Percentiles rank a stretch among this genome's conserved stretches.
Conservation (phyloP, 2,797 vertebrate species). For the Gymnoscopelus microlampas region DNA sequence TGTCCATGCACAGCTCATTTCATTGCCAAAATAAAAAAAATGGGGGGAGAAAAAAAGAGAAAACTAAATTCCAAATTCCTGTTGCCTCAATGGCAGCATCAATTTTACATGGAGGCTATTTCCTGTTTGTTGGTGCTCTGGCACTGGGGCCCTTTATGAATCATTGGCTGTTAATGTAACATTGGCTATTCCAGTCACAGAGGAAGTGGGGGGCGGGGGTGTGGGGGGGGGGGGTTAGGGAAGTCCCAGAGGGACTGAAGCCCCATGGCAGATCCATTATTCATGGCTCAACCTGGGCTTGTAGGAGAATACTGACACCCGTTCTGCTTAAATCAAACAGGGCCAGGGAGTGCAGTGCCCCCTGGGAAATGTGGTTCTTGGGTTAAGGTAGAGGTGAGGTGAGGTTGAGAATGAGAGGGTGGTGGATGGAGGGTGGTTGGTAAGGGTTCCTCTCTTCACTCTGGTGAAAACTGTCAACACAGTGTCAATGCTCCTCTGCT, state of each 20-base stretch:
- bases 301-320: constrained; percentile 80
- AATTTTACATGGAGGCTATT: constrained; percentile 51
- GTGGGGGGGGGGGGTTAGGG: constrained; percentile 64
- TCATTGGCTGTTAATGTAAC: constrained; percentile 83
- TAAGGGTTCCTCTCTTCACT: constrained; percentile 37
- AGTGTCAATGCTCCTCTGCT: not conserved
- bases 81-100: constrained; percentile 17
- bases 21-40: not conserved
- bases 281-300: constrained; percentile 83
- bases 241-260: constrained; percentile 72
- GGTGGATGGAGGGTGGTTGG: not conserved
- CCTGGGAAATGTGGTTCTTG: constrained; percentile 62
- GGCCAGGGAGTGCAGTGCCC: constrained; percentile 72
- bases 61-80: not conserved
- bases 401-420: constrained; percentile 15
- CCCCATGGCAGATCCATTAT: constrained; percentile 83
- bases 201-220: constrained; percentile 42
- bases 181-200: constrained; percentile 85
- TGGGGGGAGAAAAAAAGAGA: not conserved
- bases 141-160: constrained; percentile 70
- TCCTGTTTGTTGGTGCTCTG: constrained; percentile 60
- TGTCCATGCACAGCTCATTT: not conserved
- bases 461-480: constrained; percentile 47
- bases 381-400: constrained; percentile 49
- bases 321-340: constrained; percentile 83